A percentile compares a stretch with the other conserved stretches of the same genome.
phyloP scores from a whole-genome alignment of 2,113 vertebrate species.

The Noturus placidus region DNA sequence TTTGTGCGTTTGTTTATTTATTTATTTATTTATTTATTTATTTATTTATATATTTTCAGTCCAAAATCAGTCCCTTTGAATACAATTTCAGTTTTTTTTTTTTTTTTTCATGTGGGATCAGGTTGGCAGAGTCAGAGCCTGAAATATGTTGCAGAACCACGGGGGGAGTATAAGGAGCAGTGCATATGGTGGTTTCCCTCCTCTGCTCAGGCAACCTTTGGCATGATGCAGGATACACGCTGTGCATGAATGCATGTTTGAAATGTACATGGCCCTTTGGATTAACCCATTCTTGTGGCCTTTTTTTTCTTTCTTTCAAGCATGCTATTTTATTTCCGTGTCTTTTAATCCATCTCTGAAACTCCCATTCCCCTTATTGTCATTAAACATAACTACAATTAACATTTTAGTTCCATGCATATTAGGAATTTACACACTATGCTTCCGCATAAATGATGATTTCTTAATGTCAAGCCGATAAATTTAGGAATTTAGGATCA shows the following conservation, averaged over 20 bases:
- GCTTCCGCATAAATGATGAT: not conserved
- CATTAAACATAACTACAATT: not conserved
- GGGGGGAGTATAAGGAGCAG: not conserved
- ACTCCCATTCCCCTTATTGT: not conserved
- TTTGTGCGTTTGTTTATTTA: too few relatives aligned
- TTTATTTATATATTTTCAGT: too few relatives aligned
- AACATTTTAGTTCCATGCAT: not conserved
- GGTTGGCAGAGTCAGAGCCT: not conserved
- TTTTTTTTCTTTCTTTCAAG: not conserved
- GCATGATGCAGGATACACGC: not conserved
- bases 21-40: too few relatives aligned
- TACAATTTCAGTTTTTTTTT: not conserved
- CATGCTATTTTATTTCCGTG: not conserved
- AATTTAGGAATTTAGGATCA: not conserved
- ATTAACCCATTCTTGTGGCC: not conserved
- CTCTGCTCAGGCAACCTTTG: conserved; percentile 4
- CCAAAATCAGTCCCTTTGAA: not conserved
- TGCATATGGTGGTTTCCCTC: conserved; percentile 16
- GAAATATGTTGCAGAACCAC: not conserved
- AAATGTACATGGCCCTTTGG: not conserved
- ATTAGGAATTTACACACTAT: not conserved
- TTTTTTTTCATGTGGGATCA: not conserved
- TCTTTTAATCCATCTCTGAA: not conserved
- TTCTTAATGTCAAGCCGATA: not conserved
- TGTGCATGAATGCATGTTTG: not conserved